Base-by-base conservation (phyloP, 1,140 invertebrate species). In the Vanessa atalanta region DNA sequence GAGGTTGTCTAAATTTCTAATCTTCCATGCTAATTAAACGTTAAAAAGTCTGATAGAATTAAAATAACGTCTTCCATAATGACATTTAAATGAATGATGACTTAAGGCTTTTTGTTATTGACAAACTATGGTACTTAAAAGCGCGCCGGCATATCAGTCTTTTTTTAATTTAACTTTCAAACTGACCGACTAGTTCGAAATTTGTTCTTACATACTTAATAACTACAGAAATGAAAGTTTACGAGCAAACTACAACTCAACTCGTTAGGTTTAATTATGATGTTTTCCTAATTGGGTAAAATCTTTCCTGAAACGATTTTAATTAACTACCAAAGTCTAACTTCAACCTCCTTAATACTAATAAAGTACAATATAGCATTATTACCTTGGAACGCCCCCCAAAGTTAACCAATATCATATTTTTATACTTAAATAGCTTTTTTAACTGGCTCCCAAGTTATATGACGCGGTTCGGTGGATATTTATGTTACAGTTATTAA, bases 331-430 rank as follows among this genome's bases (percentile, higher is more conserved):
- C 20, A 16, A 53, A 16, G 15, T 53, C n/a, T n/a, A 50, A 50
- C 48, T 15, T 53, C 51, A 53, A 53, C n/a, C n/a, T 51, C n/a
- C 51, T 53, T 53, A 53, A 53, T 65, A 65, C 14, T 26, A 65
- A 50, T 47, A 65, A 63, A 63, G 14, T 43, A 63, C 12, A 66
- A 66, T 11, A 66, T 51, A 20, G 16, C 65, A 11, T 66, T 66
- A 53, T 66, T 66, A 66, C 23, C 65, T 31, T 14, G 31, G n/a
- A 63, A 63, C 61, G 37, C 61, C 15, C 15, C 26, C 43, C 14
- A 66, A 66, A 66, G 65, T 66, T 51, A 66, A 66, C 48, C 48
- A 37, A 66, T 66, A 66, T 66, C 65, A 47, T 53, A 53, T 66
- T 51, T 66, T 53, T 66, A 50, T 66, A 31, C 48, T 48, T 20